Base-by-base conservation (phyloP, 2,888 invertebrate species). In the Heterodera filipjevi region DNA sequence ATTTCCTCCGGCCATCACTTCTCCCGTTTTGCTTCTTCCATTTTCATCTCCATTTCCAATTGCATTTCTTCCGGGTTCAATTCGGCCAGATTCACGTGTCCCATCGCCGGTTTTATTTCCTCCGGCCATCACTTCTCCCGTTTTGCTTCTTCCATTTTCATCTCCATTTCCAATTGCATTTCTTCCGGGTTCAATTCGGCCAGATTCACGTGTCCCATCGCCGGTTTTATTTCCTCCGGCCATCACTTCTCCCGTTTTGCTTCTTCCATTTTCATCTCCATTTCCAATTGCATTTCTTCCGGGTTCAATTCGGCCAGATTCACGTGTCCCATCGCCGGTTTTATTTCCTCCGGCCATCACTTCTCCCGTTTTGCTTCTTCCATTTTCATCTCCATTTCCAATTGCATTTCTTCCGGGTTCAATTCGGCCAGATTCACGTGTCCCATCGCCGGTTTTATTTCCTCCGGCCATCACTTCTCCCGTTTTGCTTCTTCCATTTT, bases 131-230 rank as follows among this genome's bases (percentile, higher is more conserved):
- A n/a, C 74, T 33, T 19, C 30, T n/a, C 66, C 32, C 30, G 32
- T 12, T 5, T 27, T 27, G 66, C 30, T 33, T 30, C 30, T 33
- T 27, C 32, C 32, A n/a, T 66, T 32, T 6, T 16, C 66, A 5
- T 16, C 16, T 66, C 77, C 74, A 30, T 44, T 64, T 22, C 72
- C 76, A n/a, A 27, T 79, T 19, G 76, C 76, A 27, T 53, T 53
- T 22, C 3, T 53, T n/a, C 53, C 53, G 19, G n/a, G 14, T 0
- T 1, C n/a, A 22, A 39, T 39, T 39, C 32, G 49, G 49, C 39
- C 78, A n/a, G n/a, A n/a, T n/a, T n/a, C n/a, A n/a, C n/a, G n/a
- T 30, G 27, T 71, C 8, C 46, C 75, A 16, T 79, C 59, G 3
- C 68, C 53, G 33, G 71, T 71, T 30, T 27, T 72, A 10, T 39